Conservation (phyloP, 2,888 invertebrate genomes). For the Acholoe squamosa region DNA sequence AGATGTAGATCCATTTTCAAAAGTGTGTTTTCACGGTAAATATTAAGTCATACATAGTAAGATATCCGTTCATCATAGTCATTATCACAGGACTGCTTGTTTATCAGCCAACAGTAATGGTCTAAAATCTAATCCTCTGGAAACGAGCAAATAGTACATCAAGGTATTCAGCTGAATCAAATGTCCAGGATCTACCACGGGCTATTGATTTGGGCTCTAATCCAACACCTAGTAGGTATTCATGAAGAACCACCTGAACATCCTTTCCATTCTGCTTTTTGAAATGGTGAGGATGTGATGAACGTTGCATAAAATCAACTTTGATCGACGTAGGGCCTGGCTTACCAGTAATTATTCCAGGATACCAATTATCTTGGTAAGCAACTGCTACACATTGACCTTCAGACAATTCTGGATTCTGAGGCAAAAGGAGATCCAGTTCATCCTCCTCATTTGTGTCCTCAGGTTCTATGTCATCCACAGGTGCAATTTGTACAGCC, state of each 20-base stretch:
- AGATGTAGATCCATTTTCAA: too few species aligned
- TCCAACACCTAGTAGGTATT: background rate
- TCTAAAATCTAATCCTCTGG: too few species aligned
- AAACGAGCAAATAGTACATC: background rate
- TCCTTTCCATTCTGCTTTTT: background rate
- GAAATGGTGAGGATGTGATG: too few species aligned
- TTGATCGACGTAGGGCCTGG: too few species aligned
- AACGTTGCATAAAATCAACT: too few species aligned
- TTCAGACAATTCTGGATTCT: background rate
- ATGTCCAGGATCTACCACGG: background rate
- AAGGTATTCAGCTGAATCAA: background rate
- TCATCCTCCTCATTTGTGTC: background rate
- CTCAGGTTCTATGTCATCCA: background rate
- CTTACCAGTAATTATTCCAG: background rate
- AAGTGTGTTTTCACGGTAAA: too few species aligned
- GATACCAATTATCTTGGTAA: background rate
- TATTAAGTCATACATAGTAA: too few species aligned
- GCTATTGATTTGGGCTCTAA: background rate
- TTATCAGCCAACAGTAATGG: too few species aligned
- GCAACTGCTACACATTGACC: background rate
- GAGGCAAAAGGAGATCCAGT: background rate
- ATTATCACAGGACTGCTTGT: too few species aligned
- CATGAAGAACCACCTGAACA: background rate
- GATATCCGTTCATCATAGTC: too few species aligned
- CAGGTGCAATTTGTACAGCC: too few species aligned